Evolutionary conservation across 2,797 vertebrate species (phyloP).

Genomic region (Leptatherina wallacei): DNA sequence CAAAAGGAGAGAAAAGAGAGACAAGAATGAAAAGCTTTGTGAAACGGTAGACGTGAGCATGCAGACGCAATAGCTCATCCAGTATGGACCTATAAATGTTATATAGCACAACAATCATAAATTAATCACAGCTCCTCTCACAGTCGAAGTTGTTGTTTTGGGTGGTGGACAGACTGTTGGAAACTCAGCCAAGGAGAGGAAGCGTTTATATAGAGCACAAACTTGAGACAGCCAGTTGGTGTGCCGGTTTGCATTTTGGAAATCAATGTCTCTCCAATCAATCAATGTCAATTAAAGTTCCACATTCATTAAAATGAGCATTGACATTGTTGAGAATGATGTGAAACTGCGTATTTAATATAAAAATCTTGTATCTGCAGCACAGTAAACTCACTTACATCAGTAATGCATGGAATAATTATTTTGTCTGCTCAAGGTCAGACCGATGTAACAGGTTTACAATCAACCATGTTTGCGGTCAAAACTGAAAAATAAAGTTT

Average conservation of each 20-base stretch:
- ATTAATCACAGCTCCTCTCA: constrained; percentile 55
- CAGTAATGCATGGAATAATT: constrained; percentile 2
- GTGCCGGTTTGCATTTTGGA: constrained; percentile 31
- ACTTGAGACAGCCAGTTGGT: constrained; percentile 29
- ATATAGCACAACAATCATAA: constrained; percentile 52
- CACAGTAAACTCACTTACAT: background rate
- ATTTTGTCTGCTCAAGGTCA: background rate
- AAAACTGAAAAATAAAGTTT: constrained; percentile 22
- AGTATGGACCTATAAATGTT: constrained; percentile 65
- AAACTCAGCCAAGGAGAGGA: constrained; percentile 48
- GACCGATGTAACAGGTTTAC: constrained; percentile 8
- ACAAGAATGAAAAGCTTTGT: constrained; percentile 68
- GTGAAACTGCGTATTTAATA: background rate
- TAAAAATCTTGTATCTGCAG: background rate
- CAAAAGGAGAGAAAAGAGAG: constrained; percentile 64
- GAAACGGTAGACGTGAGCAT: constrained; percentile 40
- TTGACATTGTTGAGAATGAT: background rate
- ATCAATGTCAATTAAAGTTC: background rate
- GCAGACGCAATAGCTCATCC: constrained; percentile 42
- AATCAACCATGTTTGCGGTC: constrained; percentile 3
- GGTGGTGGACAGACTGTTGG: constrained; percentile 39
- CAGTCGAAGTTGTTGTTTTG: constrained; percentile 51
- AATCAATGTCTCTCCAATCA: constrained; percentile 10
- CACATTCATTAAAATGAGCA: background rate
- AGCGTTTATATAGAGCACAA: constrained; percentile 33